Conservation (phyloP, 2,888 invertebrate species). For the Gibbula magus region DNA sequence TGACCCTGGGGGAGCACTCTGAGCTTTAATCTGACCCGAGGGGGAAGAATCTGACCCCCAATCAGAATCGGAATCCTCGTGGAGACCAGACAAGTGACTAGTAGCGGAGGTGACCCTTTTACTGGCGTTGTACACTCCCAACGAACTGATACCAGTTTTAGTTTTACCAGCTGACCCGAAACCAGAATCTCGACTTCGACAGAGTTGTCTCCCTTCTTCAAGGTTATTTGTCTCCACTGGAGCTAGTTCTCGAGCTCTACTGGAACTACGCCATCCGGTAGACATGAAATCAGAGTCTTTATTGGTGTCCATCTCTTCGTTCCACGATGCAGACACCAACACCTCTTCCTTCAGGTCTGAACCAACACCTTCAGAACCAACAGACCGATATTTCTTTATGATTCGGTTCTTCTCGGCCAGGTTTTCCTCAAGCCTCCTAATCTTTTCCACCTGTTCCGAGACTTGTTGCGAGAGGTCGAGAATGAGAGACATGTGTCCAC, state of each 20-base stretch:
- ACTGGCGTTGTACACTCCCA: not conserved
- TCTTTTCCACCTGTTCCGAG: slow-evolving; percentile 60
- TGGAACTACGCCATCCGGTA: not conserved
- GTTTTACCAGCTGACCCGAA: slow-evolving; percentile 52
- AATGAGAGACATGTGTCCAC: slow-evolving; percentile 48
- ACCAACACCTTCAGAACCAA: not conserved
- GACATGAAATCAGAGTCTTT: slow-evolving; percentile 4
- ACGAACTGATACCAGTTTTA: not conserved
- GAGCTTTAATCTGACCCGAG: not conserved
- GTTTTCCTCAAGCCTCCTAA: slow-evolving; percentile 50
- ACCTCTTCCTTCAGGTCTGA: not conserved
- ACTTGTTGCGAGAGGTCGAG: slow-evolving; percentile 65
- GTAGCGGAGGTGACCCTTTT: not conserved
- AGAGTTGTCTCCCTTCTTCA: slow-evolving; percentile 43
- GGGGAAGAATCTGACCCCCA: slow-evolving; percentile 38
- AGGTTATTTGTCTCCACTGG: slow-evolving; percentile 22
- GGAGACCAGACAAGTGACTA: not conserved
- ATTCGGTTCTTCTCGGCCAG: slow-evolving; percentile 51
- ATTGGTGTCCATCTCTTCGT: not conserved
- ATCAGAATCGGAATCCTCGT: slow-evolving; percentile 33
- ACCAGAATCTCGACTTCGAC: slow-evolving; percentile 60
- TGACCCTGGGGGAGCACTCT: slow-evolving; percentile 8
- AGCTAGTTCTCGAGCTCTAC: not conserved
- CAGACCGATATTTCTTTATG: slow-evolving; percentile 38
- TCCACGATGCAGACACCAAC: not conserved